Evolutionary conservation across 2,888 invertebrate species (phyloP), one percentile per base, ranked within the genome.

Genomic region (Fragum sueziense): DNA sequence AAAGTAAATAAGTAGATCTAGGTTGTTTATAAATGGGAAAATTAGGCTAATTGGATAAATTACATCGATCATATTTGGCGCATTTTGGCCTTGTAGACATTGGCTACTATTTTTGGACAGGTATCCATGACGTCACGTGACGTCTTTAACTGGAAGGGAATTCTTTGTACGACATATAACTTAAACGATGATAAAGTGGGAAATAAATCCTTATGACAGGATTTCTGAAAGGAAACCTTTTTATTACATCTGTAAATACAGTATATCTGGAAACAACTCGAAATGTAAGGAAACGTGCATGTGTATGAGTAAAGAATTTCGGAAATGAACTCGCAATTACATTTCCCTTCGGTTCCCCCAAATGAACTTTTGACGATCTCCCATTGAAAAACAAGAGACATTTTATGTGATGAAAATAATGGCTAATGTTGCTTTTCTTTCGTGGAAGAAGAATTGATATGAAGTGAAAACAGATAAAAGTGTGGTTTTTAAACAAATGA

Each of bases 391-490:
- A 85, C 82, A 85, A 87, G 86, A 80, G 54, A 77, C 14, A 27
- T 69, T 72, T 70, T 75, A 86, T 89, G 87, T 88, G 86, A 87
- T 84, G 84, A 82, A 87, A 88, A 87, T 85, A 79, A 88, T 88
- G 91, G 91, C 90, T 90, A 87, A 68, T 79, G 70, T 87, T 88
- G 89, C 89, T 88, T 84, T 79, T 77, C 82, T 90, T 91, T 90
- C 89, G 89, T 86, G 89, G 86, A 85, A 69, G 33, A 76, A 77
- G 62, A 68, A 62, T 59, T 72, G 52, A 69, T 52, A 79, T 31
- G 54, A 62, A 79, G 54, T 65, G 68, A 29, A 34, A 59, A 54
- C 33, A 33, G 14, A 41, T 11, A 57, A 27, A 59, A 37, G 31
- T 54, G 57, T 29, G 37, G n/a, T n/a, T 41, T 33, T 1, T 54